Evolutionary conservation across 2,888 invertebrate genomes (phyloP), one percentile per base, ranked within the genome.

Genomic region (Drosophila colorata): DNA sequence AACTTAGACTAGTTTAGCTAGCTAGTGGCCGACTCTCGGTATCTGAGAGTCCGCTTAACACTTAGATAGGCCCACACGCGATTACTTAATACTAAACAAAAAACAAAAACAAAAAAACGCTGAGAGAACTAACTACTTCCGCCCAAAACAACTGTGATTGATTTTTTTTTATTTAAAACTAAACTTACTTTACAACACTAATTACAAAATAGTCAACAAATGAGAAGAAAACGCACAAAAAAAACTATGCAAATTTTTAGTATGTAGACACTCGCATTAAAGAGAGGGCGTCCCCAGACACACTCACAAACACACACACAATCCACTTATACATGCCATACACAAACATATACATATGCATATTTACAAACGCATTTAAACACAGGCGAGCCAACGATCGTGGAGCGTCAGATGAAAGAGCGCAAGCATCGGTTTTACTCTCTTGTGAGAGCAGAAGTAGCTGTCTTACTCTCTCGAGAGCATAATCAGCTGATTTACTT

Each of bases 101-200:
- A 60, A 71, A 60, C 47, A 35, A 37, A 44, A 33, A 49, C 46
- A 18, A 44, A 6, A 53, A 52, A 68, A 68, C 53, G 66, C 53
- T 67, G 61, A 75, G 56, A 69, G 63, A 73, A 69, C 80, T 83
- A 69, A 82, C 88, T 87, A 90, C 90, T 87, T 90, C 90, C 90
- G 90, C 90, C 90, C 90, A 90, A 89, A 83, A 91, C 89, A 90
- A 90, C 90, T 90, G 90, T 90, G 90, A 90, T 90, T 90, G 90
- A 91, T 87, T 89, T 85, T 83, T 87, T 78, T 71, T 71, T 60
- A 61, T 57, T 64, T 49, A 57, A 70, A 78, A 66, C 61, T 71
- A 77, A 75, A 69, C 72, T 80, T 78, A 80, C 61, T 74, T 80
- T 63, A 78, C 66, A 60, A 43, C 13, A 68, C 75, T 67, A 71